Evolutionary conservation across 2,113 vertebrate species (phyloP).

Genomic region (Fulmarus glacialis): DNA sequence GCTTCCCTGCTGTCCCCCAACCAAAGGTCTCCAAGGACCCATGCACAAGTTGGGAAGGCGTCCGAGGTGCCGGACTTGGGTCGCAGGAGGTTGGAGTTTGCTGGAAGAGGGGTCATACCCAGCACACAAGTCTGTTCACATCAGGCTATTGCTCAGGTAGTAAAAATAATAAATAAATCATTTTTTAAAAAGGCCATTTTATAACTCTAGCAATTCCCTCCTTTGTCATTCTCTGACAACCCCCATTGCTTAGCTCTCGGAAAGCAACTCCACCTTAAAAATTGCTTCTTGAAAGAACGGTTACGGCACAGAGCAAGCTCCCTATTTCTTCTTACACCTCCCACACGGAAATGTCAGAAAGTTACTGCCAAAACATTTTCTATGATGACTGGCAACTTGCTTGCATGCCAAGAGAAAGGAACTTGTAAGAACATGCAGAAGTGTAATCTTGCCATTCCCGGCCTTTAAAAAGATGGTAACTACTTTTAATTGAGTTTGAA

Average conservation of each 20-base stretch:
- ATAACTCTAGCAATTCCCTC: neutral
- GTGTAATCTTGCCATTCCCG: slow-evolving; percentile 8
- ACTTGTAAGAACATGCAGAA: slow-evolving; percentile 39
- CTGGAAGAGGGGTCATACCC: neutral
- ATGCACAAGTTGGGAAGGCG: neutral
- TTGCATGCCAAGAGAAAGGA: slow-evolving; percentile 31
- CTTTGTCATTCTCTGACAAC: neutral
- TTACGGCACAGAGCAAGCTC: neutral
- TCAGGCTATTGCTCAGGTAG: neutral
- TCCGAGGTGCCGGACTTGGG: neutral
- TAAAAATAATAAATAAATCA: neutral
- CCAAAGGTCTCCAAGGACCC: neutral
- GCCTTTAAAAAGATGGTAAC: neutral
- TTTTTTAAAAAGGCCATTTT: neutral
- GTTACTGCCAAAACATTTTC: slow-evolving; percentile 51
- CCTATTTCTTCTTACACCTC: slow-evolving; percentile 47
- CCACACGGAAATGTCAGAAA: slow-evolving; percentile 50
- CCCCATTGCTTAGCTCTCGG: neutral
- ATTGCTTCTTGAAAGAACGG: neutral
- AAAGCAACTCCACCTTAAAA: neutral
- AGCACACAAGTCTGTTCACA: neutral
- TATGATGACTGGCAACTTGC: slow-evolving; percentile 18
- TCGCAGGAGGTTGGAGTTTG: neutral
- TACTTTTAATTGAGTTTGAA: slow-evolving; percentile 1
- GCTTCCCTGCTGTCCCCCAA: neutral